A percentile compares a stretch with the other conserved stretches of the same genome.
These are phyloP conservation scores for Anneissia japonica DNA, from an alignment of 35 echinoderm and acorn worm species.

Conservation along the genomic window DNA sequence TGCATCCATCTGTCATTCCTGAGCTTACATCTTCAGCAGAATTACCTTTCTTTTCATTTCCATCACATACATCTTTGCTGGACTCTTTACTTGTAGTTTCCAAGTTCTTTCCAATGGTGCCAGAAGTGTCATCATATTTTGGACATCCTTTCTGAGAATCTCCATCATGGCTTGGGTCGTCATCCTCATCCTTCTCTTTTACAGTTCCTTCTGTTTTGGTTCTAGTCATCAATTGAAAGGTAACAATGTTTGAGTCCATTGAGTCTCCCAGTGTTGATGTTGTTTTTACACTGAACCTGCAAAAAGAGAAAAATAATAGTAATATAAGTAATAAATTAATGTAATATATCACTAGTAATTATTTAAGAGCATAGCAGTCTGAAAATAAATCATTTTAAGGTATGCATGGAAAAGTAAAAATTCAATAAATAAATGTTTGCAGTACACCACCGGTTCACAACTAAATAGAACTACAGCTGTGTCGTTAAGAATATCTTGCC, in stretches of 20 bases:
- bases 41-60: background rate
- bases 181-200: background rate
- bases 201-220: background rate
- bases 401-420: slow-evolving; percentile 21
- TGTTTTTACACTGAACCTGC: slow-evolving; percentile 1
- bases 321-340: background rate
- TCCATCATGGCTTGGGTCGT: background rate
- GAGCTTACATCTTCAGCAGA: background rate
- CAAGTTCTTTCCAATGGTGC: background rate
- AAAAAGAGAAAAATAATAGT: background rate
- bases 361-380: too few species aligned
- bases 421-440: background rate
- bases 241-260: background rate
- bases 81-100: background rate
- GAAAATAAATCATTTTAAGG: too few species aligned
- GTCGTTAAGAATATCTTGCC: too few species aligned
- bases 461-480: too few species aligned
- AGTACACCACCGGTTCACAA: too few species aligned
- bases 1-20: too few species aligned
- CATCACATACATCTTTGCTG: background rate
- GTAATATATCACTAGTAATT: too few species aligned
- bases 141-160: background rate
- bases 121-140: background rate
- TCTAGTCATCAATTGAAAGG: background rate
- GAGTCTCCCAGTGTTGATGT: background rate